Evolutionary conservation across 2,113 vertebrate genomes (phyloP).

Genomic region (Spea multiplicata): DNA sequence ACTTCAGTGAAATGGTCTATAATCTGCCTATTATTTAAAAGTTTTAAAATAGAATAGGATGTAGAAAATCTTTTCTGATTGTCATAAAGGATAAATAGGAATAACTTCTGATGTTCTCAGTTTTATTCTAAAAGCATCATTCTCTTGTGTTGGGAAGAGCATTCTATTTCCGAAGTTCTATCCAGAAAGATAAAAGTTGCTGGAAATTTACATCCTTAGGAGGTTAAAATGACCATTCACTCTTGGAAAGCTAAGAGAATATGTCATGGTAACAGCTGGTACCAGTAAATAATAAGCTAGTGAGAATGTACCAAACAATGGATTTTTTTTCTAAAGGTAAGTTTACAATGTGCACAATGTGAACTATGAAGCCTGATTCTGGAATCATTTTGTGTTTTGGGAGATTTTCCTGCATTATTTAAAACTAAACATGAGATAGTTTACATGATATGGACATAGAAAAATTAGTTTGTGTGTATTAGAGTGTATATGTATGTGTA

Average conservation of each 20-base stretch:
- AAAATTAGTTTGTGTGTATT: too few relatives aligned
- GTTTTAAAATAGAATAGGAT: not conserved
- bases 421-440: too few relatives aligned
- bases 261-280: not conserved
- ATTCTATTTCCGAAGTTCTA: not conserved
- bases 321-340: not conserved
- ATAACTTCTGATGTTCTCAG: not conserved
- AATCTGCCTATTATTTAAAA: not conserved
- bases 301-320: not conserved
- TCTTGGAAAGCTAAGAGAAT: not conserved
- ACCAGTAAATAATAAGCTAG: not conserved
- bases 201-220: not conserved
- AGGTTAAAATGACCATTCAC: not conserved
- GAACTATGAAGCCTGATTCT: not conserved
- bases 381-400: not conserved
- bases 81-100: not conserved
- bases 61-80: too few relatives aligned
- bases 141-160: not conserved
- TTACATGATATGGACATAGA: too few relatives aligned
- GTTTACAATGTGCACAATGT: not conserved
- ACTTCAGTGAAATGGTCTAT: not conserved
- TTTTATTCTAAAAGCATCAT: not conserved
- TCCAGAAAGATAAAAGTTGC: not conserved
- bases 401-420: not conserved
- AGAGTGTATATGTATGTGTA: too few relatives aligned